These are phyloP conservation scores for Cosmorhoe ocellata DNA, from an alignment of 2,888 invertebrate genomes.

Conservation along the genomic window DNA sequence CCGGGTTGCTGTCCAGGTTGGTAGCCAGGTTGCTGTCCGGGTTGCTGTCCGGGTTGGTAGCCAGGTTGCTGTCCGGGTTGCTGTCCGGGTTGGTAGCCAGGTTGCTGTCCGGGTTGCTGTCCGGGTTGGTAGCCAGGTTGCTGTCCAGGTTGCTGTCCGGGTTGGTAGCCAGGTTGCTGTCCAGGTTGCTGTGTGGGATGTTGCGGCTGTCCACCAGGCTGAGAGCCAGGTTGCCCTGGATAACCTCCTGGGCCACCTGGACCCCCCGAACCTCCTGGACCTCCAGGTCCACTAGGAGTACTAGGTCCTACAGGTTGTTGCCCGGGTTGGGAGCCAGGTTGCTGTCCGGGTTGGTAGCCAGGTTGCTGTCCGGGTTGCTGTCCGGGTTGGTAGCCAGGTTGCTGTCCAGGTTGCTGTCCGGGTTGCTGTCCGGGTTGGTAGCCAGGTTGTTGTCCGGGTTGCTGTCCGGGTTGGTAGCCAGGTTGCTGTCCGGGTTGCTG, in stretches of 20 bases:
- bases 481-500: conserved; percentile 33
- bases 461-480: conserved; percentile 39
- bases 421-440: conserved; percentile 37
- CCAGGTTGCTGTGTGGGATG: conserved; percentile 36
- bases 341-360: conserved; percentile 30
- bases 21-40: too few relatives aligned
- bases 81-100: too few relatives aligned
- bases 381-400: conserved; percentile 40
- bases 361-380: conserved; percentile 37
- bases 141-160: too few relatives aligned
- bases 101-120: too few relatives aligned
- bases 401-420: conserved; percentile 41
- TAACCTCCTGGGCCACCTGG: conserved; percentile 18
- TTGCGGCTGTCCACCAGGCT: conserved; percentile 32
- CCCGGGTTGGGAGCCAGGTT: conserved; percentile 27
- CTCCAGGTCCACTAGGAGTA: conserved; percentile 27
- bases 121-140: too few relatives aligned
- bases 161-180: not conserved
- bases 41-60: too few relatives aligned
- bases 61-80: too few relatives aligned
- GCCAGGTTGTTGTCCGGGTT: conserved; percentile 26
- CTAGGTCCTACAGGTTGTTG: conserved; percentile 38
- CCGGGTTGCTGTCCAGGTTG: too few relatives aligned
- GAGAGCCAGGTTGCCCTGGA: conserved; percentile 31
- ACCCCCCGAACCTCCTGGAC: conserved; percentile 4